Conservation (phyloP, 2,797 vertebrate species). For the Esox lucius region DNA sequence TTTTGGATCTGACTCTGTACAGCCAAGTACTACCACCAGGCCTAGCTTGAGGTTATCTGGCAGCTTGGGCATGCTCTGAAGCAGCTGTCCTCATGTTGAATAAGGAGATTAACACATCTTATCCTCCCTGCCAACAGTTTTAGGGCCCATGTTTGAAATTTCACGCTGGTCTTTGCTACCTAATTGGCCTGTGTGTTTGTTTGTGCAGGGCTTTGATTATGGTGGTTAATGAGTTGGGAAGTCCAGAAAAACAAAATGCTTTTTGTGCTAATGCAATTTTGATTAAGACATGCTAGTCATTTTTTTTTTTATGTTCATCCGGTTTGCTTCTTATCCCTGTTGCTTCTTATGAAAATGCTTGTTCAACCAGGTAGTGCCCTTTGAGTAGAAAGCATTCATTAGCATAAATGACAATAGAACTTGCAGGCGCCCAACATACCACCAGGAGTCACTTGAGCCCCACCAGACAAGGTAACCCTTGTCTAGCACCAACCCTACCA, state of each 20-base stretch:
- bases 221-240: slow-evolving; percentile 8
- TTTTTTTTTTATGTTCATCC: too few species aligned
- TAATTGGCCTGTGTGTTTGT: slow-evolving; percentile 11
- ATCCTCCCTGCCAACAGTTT: slow-evolving; percentile 1
- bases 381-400: too few species aligned
- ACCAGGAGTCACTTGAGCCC: too few species aligned
- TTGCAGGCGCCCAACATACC: too few species aligned
- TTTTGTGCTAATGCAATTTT: slow-evolving; percentile 5
- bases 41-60: not conserved
- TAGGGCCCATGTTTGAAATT: slow-evolving; percentile 5
- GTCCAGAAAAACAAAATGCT: slow-evolving; percentile 8
- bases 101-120: slow-evolving; percentile 18
- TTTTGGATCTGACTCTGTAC: not conserved
- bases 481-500: too few species aligned
- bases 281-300: too few species aligned
- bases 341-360: too few species aligned
- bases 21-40: not conserved
- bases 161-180: slow-evolving; percentile 13
- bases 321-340: too few species aligned
- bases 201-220: not conserved
- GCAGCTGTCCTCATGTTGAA: not conserved
- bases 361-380: too few species aligned
- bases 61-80: not conserved
- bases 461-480: too few species aligned
- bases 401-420: too few species aligned